Evolutionary conservation across 2,888 invertebrate genomes (phyloP).

Genomic region (Heteropelma amictum): DNA sequence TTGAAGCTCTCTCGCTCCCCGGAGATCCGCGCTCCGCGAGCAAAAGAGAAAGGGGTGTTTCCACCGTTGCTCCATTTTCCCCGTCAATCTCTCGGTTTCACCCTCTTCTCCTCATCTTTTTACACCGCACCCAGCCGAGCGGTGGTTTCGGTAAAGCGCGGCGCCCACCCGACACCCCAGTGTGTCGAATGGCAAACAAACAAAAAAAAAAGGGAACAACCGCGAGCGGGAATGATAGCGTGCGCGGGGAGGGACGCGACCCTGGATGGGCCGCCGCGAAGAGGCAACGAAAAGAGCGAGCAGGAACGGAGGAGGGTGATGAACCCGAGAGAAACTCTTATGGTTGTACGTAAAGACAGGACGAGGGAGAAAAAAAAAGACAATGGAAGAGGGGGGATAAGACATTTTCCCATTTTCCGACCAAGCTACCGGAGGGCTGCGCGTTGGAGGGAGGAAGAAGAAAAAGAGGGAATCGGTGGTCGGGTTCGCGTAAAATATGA

Average conservation of each 20-base stretch:
- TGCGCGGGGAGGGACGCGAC: not conserved
- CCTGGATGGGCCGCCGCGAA: too few species aligned
- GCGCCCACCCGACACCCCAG: constrained; percentile 44
- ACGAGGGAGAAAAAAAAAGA: constrained; percentile 7
- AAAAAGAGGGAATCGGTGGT: constrained; percentile 17
- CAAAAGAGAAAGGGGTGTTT: constrained; percentile 47
- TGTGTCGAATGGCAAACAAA: constrained; percentile 48
- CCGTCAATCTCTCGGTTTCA: constrained; percentile 47
- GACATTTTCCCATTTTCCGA: constrained; percentile 13
- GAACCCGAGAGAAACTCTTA: not conserved
- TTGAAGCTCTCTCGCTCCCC: not conserved
- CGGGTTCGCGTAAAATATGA: constrained; percentile 49
- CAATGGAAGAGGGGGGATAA: not conserved
- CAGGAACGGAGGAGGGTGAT: not conserved
- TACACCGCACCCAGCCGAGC: constrained; percentile 31
- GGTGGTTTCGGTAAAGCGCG: constrained; percentile 42
- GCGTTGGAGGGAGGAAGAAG: not conserved
- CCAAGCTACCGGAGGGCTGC: not conserved
- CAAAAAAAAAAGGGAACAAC: constrained; percentile 12
- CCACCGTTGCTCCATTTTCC: constrained; percentile 53
- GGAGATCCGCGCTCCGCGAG: not conserved
- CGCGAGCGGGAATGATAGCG: constrained; percentile 1
- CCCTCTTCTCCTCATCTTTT: not conserved
- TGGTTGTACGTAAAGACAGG: not conserved
- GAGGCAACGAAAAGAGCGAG: not conserved